Percentiles rank a stretch among this genome's conserved stretches.
Conservation (phyloP, 2,113 vertebrate genomes). For the Pithys albifrons region DNA sequence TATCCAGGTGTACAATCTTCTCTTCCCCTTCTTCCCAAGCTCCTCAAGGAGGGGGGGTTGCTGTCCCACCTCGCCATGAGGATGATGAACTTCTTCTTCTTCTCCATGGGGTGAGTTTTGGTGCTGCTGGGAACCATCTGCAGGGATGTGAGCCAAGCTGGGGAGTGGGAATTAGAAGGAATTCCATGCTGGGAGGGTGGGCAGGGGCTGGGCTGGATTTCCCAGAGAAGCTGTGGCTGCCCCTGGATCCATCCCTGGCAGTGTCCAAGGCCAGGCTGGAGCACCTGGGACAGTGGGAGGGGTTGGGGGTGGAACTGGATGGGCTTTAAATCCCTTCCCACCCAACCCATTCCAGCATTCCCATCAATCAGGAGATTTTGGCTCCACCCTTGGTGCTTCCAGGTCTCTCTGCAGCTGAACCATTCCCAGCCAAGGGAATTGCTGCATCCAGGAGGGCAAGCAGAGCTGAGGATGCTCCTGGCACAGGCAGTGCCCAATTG, state of each 20-base stretch:
- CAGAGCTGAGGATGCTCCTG: too few species aligned
- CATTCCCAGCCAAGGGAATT: too few species aligned
- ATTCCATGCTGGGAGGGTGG: neutral
- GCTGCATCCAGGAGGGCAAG: too few species aligned
- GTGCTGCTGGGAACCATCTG: neutral
- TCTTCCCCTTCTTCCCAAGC: conserved; percentile 64
- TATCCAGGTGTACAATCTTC: fast-evolving
- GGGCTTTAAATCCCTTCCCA: too few species aligned
- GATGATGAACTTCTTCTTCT: conserved; percentile 88
- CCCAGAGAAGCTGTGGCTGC: neutral
- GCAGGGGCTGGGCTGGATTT: fast-evolving
- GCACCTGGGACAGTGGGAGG: neutral
- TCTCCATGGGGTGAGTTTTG: conserved; percentile 84
- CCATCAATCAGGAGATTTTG: too few species aligned
- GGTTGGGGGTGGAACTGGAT: too few species aligned
- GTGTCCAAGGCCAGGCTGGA: neutral
- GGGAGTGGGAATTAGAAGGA: neutral
- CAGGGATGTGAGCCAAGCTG: fast-evolving
- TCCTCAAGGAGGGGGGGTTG: conserved; percentile 88
- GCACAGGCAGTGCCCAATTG: too few species aligned
- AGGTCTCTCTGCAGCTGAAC: too few species aligned
- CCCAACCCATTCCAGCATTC: too few species aligned
- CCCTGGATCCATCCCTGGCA: neutral
- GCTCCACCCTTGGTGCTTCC: too few species aligned
- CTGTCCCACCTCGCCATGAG: conserved; percentile 83